Evolutionary conservation across 2,797 vertebrate species (phyloP).

Genomic region (Chromobotia macracanthus): DNA sequence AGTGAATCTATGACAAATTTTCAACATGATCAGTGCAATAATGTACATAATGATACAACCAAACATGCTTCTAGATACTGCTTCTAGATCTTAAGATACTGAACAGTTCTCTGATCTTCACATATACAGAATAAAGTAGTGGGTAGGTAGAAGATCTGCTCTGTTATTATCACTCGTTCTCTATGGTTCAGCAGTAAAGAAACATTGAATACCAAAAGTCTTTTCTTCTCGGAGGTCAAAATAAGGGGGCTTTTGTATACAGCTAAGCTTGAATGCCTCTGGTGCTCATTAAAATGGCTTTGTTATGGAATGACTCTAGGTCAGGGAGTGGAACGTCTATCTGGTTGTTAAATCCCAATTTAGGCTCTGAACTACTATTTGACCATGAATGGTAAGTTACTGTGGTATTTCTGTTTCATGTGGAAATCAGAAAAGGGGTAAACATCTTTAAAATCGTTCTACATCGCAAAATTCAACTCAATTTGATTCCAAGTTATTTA

Average conservation of each 20-base stretch:
- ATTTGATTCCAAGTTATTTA: no score
- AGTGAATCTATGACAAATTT: background rate
- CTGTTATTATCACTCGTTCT: conserved; percentile 23
- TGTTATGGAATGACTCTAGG: conserved; percentile 49
- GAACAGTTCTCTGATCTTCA: background rate
- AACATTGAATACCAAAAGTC: conserved; percentile 16
- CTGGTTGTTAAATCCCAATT: conserved; percentile 62
- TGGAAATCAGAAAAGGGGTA: background rate
- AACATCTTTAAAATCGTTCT: background rate
- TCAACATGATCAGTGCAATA: background rate
- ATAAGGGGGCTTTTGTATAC: conserved; percentile 26
- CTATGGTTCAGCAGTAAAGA: conserved; percentile 28
- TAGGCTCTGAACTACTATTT: conserved; percentile 49
- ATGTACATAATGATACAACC: background rate
- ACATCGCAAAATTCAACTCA: no score
- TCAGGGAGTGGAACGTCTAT: conserved; percentile 54
- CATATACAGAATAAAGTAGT: background rate
- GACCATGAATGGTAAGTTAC: conserved; percentile 25
- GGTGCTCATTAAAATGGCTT: conserved; percentile 57
- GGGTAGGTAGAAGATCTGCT: conserved; percentile 10
- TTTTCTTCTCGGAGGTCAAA: conserved; percentile 12
- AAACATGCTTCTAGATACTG: background rate
- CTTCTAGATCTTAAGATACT: background rate
- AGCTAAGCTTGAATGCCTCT: conserved; percentile 44
- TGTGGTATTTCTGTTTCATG: background rate